Percentiles rank a stretch among this genome's conserved stretches.
phyloP scores from a whole-genome alignment of 23 tunicate genomes.

The Halocynthia aurantium region DNA sequence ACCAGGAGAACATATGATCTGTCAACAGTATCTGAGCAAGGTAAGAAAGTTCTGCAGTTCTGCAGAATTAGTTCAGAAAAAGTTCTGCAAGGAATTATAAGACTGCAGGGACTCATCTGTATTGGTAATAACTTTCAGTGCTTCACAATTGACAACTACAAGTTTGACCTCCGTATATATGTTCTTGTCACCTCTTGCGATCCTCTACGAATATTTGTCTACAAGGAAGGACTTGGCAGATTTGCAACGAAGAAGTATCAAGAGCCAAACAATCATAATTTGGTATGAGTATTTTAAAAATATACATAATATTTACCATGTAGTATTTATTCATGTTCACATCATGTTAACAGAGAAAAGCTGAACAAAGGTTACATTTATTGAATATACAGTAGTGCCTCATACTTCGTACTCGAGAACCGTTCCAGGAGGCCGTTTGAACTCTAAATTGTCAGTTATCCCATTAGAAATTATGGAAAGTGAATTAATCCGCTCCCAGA shows the following conservation, averaged over 20 bases:
- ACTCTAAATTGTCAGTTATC: too few species aligned
- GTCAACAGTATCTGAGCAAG: conserved; percentile 92
- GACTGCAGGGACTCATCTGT: too few species aligned
- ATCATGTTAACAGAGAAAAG: neutral
- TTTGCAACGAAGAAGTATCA: conserved; percentile 95
- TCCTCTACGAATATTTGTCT: conserved; percentile 87
- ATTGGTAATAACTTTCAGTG: conserved; percentile 32
- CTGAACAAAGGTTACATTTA: neutral
- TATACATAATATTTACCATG: neutral
- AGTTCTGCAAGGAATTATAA: too few species aligned
- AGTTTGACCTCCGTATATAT: conserved; percentile 93
- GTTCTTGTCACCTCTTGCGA: conserved; percentile 97
- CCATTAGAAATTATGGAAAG: too few species aligned
- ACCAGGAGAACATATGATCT: conserved; percentile 94
- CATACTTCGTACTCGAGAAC: too few species aligned
- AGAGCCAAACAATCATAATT: conserved; percentile 87
- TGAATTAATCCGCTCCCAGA: too few species aligned
- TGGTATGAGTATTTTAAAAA: conserved; percentile 38
- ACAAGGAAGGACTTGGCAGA: conserved; percentile 93
- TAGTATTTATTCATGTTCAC: neutral
- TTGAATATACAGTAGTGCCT: too few species aligned
- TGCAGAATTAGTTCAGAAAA: neutral
- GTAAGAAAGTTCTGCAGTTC: conserved; percentile 7
- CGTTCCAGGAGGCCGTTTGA: too few species aligned
- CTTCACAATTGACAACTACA: conserved; percentile 86